phyloP scores from a whole-genome alignment of 2,113 vertebrate species.

The Takifugu bimaculatus region DNA sequence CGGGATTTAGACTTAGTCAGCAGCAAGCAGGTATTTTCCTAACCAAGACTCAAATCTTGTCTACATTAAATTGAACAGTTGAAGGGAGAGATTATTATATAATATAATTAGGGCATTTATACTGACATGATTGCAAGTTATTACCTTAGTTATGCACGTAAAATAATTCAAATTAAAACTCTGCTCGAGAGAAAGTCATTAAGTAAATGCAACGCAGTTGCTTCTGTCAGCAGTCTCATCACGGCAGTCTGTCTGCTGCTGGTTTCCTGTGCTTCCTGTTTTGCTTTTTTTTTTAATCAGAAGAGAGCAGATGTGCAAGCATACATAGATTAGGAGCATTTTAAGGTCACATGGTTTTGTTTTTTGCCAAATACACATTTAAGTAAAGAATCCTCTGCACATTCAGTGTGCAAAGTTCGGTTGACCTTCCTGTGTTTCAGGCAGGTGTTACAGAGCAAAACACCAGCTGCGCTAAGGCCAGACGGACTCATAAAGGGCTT shows the following conservation, averaged over 20 bases:
- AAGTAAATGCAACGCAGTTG: slow-evolving; percentile 20
- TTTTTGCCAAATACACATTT: slow-evolving; percentile 5
- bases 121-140: slow-evolving; percentile 13
- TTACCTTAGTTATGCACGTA: neutral
- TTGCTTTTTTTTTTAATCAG: slow-evolving; percentile 11
- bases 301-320: slow-evolving; percentile 21
- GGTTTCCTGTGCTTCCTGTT: slow-evolving; percentile 39
- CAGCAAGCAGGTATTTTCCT: slow-evolving; percentile 48
- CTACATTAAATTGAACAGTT: slow-evolving; percentile 34
- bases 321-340: slow-evolving; percentile 12
- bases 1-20: slow-evolving; percentile 4
- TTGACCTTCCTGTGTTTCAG: slow-evolving; percentile 13
- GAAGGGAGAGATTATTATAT: slow-evolving; percentile 24
- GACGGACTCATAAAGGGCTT: slow-evolving; percentile 52
- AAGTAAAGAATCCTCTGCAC: slow-evolving; percentile 5
- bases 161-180: neutral
- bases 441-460: slow-evolving; percentile 20
- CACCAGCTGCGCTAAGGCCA: slow-evolving; percentile 25
- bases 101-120: slow-evolving; percentile 18
- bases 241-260: slow-evolving; percentile 32
- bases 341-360: slow-evolving; percentile 20
- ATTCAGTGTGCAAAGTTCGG: neutral
- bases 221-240: slow-evolving; percentile 15
- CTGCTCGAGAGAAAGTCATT: slow-evolving; percentile 3
- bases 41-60: slow-evolving; percentile 28